phyloP scores from a whole-genome alignment of 2,888 invertebrate species.

The Cactoblastis cactorum region DNA sequence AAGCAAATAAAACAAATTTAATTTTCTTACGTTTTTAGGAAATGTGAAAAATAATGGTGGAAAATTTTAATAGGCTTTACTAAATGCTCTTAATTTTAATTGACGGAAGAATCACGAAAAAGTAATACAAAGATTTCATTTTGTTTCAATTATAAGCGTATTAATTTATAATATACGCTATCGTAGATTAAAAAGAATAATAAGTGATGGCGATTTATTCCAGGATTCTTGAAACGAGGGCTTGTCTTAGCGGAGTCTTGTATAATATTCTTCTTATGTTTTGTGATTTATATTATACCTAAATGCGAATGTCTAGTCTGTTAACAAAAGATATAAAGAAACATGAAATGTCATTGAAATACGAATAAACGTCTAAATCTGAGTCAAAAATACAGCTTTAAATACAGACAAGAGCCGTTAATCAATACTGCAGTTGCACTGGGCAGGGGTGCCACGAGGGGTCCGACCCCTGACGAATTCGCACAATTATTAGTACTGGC shows the following conservation, averaged over 20 bases:
- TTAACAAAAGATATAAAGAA: too few species aligned
- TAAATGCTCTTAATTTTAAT: neutral
- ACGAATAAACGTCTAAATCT: neutral
- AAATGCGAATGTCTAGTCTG: too few species aligned
- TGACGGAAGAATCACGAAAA: neutral
- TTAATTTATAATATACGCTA: too few species aligned
- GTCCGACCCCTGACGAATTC: slow-evolving; percentile 59
- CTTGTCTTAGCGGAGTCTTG: too few species aligned
- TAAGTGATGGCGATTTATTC: too few species aligned
- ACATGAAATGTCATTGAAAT: neutral
- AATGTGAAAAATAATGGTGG: neutral
- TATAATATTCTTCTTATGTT: too few species aligned
- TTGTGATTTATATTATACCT: too few species aligned
- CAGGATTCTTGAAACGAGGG: too few species aligned
- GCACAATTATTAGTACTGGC: slow-evolving; percentile 37
- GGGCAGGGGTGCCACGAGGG: slow-evolving; percentile 49
- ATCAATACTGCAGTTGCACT: slow-evolving; percentile 72
- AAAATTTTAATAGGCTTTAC: neutral
- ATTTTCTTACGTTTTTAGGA: neutral
- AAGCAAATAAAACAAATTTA: neutral
- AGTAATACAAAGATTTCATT: neutral
- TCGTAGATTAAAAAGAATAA: too few species aligned
- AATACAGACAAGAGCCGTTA: slow-evolving; percentile 43
- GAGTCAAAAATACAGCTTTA: slow-evolving; percentile 32
- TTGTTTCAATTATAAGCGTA: neutral